Base-by-base conservation (phyloP, 2,888 invertebrate species). In the Lepidochrysops patricia region DNA sequence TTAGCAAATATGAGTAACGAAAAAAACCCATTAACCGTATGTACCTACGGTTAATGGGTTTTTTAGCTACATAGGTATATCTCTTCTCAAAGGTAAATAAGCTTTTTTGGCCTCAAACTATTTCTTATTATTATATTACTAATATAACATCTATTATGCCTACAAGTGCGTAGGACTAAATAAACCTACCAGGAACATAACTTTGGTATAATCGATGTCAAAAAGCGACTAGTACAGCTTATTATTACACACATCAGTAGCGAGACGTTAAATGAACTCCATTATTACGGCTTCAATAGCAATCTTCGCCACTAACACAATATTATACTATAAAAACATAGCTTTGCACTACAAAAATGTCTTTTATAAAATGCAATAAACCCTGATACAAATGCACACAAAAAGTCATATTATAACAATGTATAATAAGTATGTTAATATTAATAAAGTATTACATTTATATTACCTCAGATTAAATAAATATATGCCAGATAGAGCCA, bases 161-260 rank as follows among this genome's bases (percentile, higher is more conserved):
- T 2, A 26, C 50, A n/a, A 50, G 13, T 50, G 26, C 26, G 6
- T 50, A 50, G 26, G n/a, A 12, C n/a, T 13, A 50, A 6, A 12
- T 49, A 27, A 26, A 3, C 26, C 50, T 52, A 52, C 27, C 52
- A 52, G 52, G 52, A 52, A 52, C 52, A 15, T 15, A 52, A 26
- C 29, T 52, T 52, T 52, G 52, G 52, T 52, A 52, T 52, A 3
- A 29, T 26, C 25, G n/a, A 25, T 26, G 26, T 52, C 13, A 52
- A 3, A 48, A 15, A 43, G 9, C 15, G 50, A 52, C 50, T 52
- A 52, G 50, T 9, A 9, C 29, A 15, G n/a, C 25, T 49, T 49
- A 49, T 23, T 25, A 49, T 49, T 43, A 43, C 37, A 43, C 2
- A 43, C n/a, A n/a, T n/a, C n/a, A n/a, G n/a, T n/a, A n/a, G n/a